Evolutionary conservation across 2,113 vertebrate genomes (phyloP).

Genomic region (Chaenocephalus aceratus): DNA sequence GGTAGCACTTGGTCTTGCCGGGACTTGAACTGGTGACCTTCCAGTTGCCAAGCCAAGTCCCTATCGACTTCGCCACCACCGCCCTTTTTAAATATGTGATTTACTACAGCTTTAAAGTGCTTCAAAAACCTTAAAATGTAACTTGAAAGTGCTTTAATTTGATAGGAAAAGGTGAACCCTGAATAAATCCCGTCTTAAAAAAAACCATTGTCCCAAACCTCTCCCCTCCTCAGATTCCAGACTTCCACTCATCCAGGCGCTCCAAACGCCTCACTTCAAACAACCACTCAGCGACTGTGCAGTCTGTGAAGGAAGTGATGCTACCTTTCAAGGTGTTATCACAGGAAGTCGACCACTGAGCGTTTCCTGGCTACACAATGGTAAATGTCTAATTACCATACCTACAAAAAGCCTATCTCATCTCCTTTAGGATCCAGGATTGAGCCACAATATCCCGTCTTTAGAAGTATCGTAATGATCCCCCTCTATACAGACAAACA

Average conservation of each 20-base stretch:
- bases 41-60: no score
- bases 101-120: no score
- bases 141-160: no score
- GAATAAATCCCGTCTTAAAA: background rate
- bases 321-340: conserved; percentile 63
- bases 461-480: background rate
- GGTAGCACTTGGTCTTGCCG: no score
- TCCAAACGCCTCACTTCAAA: conserved; percentile 48
- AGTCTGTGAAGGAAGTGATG: conserved; percentile 58
- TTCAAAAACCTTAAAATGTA: no score
- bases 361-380: conserved; percentile 75
- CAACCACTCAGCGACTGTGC: conserved; percentile 41
- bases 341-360: conserved; percentile 66
- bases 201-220: background rate
- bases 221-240: conserved; percentile 47
- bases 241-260: conserved; percentile 2
- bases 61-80: no score
- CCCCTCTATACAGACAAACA: background rate
- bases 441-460: background rate
- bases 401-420: background rate
- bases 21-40: no score
- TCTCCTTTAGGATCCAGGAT: background rate
- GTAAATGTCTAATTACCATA: conserved; percentile 31
- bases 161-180: no score
- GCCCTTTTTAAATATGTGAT: no score